phyloP scores from a whole-genome alignment of 2,888 invertebrate species.

The Stramonita haemastoma region DNA sequence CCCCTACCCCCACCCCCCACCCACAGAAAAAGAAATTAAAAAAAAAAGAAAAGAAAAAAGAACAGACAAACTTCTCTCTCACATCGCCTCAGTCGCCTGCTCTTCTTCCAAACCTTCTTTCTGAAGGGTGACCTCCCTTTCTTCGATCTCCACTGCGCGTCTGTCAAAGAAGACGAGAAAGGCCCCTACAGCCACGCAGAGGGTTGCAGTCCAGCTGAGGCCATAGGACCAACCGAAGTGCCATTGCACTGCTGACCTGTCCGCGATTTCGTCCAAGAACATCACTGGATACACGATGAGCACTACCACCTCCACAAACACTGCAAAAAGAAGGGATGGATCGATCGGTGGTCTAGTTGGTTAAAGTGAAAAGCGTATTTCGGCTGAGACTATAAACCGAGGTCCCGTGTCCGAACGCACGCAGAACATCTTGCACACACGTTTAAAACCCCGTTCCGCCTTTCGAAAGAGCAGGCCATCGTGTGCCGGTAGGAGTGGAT shows the following conservation, averaged over 20 bases:
- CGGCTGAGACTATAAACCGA: too few species aligned
- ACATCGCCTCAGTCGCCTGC: neutral
- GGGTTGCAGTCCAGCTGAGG: neutral
- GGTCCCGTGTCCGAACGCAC: too few species aligned
- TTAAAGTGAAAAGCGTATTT: too few species aligned
- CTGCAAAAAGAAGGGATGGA: neutral
- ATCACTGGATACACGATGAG: neutral
- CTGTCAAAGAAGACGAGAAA: constrained; percentile 3
- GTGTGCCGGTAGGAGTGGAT: too few species aligned
- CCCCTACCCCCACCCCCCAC: neutral
- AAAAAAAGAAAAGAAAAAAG: neutral
- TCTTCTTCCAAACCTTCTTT: constrained; percentile 12
- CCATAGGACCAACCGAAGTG: constrained; percentile 23
- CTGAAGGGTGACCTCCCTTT: neutral
- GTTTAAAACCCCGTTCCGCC: too few species aligned
- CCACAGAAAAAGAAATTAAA: neutral
- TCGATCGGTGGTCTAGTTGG: too few species aligned
- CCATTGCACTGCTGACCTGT: neutral
- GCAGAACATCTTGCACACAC: too few species aligned
- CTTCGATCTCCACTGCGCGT: neutral
- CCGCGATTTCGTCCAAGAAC: neutral
- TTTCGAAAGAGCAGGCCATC: too few species aligned
- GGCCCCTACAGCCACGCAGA: neutral
- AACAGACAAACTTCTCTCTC: neutral
- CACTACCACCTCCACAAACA: neutral